Evolutionary conservation across 1,140 invertebrate species (phyloP), one percentile per base, ranked within the genome.

Genomic region (silkworm (Bombyx mori)): DNA sequence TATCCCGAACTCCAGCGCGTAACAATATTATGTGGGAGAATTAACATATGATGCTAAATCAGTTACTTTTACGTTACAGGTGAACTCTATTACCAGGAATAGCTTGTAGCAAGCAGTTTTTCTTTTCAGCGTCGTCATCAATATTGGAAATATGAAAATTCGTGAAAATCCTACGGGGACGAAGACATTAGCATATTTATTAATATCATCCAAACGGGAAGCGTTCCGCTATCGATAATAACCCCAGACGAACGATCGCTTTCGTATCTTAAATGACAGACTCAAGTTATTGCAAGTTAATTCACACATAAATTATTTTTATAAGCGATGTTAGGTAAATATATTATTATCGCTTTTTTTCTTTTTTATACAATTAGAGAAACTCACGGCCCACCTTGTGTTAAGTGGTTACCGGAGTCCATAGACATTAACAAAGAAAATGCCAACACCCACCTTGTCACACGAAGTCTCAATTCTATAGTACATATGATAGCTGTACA

Each of bases 161-260:
- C 73, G 68, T 62, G 71, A 65, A 71, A 71, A 77, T 75, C 71
- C 69, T 66, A 65, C 60, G 68, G 72, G 69, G 65, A 72, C 65
- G 68, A 57, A 60, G 50, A 67, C 66, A 78, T 78, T 78, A 78
- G 71, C 75, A 78, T 78, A 78, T 75, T 75, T 74, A 78, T 78
- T 78, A 75, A 71, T 74, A 69, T 69, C 69, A 73, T 72, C 73
- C 65, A 56, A 64, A 63, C 54, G 57, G 65, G 68, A 66, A 67
- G 60, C 57, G 58, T 53, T 68, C 63, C 65, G 71, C 66, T 73
- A 71, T 71, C 68, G 67, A 71, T 71, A 73, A 70, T 68, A 63
- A 66, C 58, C 68, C 62, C 65, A 56, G 61, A 44, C 46, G 67
- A 60, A 60, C 63, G 61, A 68, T 44, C 12, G 42, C 42, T 54